These are phyloP conservation scores for Caranx ignobilis DNA, from an alignment of 2,113 vertebrate species.

Conservation along the genomic window DNA sequence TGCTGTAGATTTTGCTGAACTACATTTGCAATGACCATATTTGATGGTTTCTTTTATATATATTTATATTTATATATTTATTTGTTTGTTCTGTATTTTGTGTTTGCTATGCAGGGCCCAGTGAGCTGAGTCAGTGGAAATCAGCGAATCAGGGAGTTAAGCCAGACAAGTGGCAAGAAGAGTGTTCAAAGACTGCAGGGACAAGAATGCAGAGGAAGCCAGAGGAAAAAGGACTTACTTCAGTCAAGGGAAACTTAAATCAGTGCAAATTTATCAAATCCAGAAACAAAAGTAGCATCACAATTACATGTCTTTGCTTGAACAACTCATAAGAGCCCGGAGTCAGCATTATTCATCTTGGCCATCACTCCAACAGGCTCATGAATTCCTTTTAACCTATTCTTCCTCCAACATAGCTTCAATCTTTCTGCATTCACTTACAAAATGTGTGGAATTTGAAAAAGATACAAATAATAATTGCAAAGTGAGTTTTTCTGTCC, in stretches of 20 bases:
- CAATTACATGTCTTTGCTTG: neutral
- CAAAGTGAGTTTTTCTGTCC: neutral
- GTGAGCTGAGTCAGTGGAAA: conserved; percentile 8
- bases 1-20: neutral
- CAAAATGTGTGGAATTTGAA: neutral
- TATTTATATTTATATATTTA: too few species aligned
- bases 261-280: neutral
- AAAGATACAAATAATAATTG: conserved; percentile 18
- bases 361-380: neutral
- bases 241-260: neutral
- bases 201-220: neutral
- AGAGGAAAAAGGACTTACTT: too few species aligned
- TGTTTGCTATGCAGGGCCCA: neutral
- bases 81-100: neutral
- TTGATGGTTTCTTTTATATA: neutral
- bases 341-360: neutral
- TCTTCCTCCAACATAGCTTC: conserved; percentile 6
- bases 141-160: neutral
- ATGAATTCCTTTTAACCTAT: neutral
- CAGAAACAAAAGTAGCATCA: neutral
- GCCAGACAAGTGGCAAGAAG: neutral
- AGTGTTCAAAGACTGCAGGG: neutral
- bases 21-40: neutral
- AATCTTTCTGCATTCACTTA: neutral
- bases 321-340: neutral